Evolutionary conservation across 2,888 invertebrate genomes (phyloP), one percentile per base, ranked within the genome.

Genomic region (Helicoverpa assulta): DNA sequence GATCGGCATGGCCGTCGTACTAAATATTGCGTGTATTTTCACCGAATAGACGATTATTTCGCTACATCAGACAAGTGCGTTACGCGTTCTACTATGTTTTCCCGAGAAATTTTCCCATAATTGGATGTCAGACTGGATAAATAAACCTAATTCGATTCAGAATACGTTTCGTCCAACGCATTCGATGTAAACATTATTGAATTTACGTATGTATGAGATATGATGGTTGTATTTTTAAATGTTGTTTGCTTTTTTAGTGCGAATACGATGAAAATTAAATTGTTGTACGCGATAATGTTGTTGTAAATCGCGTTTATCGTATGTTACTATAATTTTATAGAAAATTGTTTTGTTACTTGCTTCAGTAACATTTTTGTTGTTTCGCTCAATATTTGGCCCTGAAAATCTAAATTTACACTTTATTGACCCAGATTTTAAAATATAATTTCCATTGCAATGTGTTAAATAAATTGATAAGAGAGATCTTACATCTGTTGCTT

Each of bases 1-100:
- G 85, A 89, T 90, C 86, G 90, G 91, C 87, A 90, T 91, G 91
- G 93, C 93, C 91, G 89, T 89, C 84, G 85, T 78, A 84, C 85
- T 82, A 81, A 87, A 88, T 88, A 86, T 83, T 86, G 84, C 85
- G 80, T 80, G 83, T 79, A 83, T 86, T 87, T 80, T 80, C 72
- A 83, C 76, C 78, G 75, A 78, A 81, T 80, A 80, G 78, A 81
- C 67, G 70, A 81, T 82, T 84, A 85, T 84, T 86, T 87, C 78
- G 85, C 82, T 76, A 82, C 83, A 73, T 73, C 65, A 76, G 73
- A 79, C 77, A 73, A 79, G 72, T 79, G 81, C 69, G 80, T 80
- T 56, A 76, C 66, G 70, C 67, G 71, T 75, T 62, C 66, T 66
- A 77, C 70, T 73, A 81, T 76, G 70, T 79, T 85, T 80, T 85